These are phyloP conservation scores for Morone saxatilis DNA, from an alignment of 2,113 vertebrate species.

Conservation along the genomic window DNA sequence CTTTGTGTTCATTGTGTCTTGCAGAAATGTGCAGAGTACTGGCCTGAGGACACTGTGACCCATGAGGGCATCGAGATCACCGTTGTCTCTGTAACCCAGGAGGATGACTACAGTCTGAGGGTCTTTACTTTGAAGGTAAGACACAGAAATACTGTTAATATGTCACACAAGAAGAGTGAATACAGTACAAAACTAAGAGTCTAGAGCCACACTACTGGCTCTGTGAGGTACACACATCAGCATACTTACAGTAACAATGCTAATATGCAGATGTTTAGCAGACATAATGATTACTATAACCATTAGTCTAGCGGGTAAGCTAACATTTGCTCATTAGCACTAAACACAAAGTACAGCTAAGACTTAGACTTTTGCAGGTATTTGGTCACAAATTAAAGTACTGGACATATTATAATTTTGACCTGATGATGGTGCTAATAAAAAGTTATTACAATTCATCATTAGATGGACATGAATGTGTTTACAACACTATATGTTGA, in stretches of 20 bases:
- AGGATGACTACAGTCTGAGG: slow-evolving; percentile 96
- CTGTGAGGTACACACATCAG: neutral
- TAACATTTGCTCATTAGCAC: neutral
- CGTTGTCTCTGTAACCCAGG: slow-evolving; percentile 90
- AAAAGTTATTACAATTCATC: too few species aligned
- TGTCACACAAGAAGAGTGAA: too few species aligned
- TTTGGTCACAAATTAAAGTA: neutral
- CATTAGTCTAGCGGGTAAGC: neutral
- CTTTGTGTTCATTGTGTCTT: slow-evolving; percentile 29
- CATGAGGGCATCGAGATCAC: slow-evolving; percentile 93
- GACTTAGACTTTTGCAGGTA: neutral
- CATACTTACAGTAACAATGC: neutral
- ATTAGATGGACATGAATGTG: too few species aligned
- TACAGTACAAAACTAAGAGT: too few species aligned
- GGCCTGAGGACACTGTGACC: slow-evolving; percentile 93
- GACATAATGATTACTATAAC: neutral
- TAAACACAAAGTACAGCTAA: too few species aligned
- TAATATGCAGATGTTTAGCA: neutral
- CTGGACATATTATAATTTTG: neutral
- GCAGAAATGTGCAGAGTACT: slow-evolving; percentile 98
- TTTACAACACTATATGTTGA: too few species aligned
- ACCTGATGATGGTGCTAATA: too few species aligned
- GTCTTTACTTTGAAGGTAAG: slow-evolving; percentile 95
- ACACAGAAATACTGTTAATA: neutral
- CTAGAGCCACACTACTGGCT: too few species aligned